Evolutionary conservation across 2,888 invertebrate species (phyloP).

Genomic region (Napeogenes sylphis): DNA sequence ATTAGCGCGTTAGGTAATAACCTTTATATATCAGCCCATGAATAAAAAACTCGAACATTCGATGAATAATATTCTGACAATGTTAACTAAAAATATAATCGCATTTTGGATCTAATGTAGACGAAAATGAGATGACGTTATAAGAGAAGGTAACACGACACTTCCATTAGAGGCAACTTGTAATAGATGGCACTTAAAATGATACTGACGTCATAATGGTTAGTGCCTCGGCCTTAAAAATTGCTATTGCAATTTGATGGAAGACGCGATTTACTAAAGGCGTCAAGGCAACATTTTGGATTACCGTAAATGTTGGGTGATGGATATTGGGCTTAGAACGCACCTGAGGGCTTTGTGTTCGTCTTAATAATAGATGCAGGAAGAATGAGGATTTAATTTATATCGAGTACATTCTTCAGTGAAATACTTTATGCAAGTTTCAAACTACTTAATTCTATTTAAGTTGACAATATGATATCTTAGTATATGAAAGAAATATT

Average conservation of each 20-base stretch:
- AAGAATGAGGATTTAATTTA: neutral
- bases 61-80: too few relatives aligned
- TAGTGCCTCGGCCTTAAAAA: conserved; percentile 24
- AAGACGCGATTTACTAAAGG: conserved; percentile 16
- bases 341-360: conserved; percentile 22
- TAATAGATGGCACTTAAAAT: conserved; percentile 48
- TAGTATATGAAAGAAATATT: too few relatives aligned
- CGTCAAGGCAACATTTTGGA: conserved; percentile 17
- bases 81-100: neutral
- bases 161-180: conserved; percentile 54
- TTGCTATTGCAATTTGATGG: conserved; percentile 23
- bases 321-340: conserved; percentile 17
- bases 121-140: conserved; percentile 21
- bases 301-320: conserved; percentile 23
- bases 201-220: conserved; percentile 36
- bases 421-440: neutral
- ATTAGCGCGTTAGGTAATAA: conserved; percentile 68
- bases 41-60: neutral
- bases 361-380: conserved; percentile 21
- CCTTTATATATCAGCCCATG: conserved; percentile 35
- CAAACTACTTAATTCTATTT: neutral
- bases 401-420: neutral
- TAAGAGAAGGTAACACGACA: conserved; percentile 47
- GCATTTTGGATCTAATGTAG: conserved; percentile 1
- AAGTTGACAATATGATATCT: neutral